A percentile compares a stretch with the other conserved stretches of the same genome.
Evolutionary conservation across 1,140 invertebrate species (phyloP).

Genomic region (Halyomorpha halys): DNA sequence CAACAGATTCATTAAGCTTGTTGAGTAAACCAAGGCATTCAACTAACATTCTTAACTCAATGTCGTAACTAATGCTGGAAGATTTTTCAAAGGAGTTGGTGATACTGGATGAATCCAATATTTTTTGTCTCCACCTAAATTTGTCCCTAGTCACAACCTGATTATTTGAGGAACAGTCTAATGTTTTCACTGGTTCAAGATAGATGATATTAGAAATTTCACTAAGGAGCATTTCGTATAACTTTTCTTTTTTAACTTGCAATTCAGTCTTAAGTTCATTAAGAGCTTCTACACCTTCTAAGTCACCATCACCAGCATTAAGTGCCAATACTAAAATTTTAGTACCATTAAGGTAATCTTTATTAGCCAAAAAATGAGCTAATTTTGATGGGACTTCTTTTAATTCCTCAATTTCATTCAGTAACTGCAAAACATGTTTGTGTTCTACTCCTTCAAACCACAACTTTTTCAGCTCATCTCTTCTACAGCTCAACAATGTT

Average conservation of each 20-base stretch:
- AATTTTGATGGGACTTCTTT: slow-evolving; percentile 67
- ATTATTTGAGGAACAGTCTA: not conserved
- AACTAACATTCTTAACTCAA: slow-evolving; percentile 40
- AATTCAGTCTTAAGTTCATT: slow-evolving; percentile 64
- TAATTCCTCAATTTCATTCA: slow-evolving; percentile 78
- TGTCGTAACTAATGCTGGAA: not conserved
- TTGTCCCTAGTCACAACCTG: not conserved
- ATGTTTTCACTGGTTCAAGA: not conserved
- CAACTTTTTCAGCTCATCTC: slow-evolving; percentile 85
- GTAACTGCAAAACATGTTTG: slow-evolving; percentile 73
- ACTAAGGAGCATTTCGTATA: slow-evolving; percentile 11
- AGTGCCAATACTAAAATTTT: slow-evolving; percentile 61
- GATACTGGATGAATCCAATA: not conserved
- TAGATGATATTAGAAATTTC: not conserved
- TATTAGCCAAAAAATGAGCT: slow-evolving; percentile 54
- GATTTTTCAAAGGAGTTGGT: not conserved
- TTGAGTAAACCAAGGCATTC: slow-evolving; percentile 77
- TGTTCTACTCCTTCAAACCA: slow-evolving; percentile 90
- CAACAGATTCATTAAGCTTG: slow-evolving; percentile 72
- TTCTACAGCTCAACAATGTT: slow-evolving; percentile 74
- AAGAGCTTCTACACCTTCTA: slow-evolving; percentile 71
- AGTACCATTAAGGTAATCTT: slow-evolving; percentile 79
- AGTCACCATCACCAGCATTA: slow-evolving; percentile 52
- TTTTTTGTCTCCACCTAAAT: slow-evolving; percentile 4
- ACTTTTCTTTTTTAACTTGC: slow-evolving; percentile 51